Evolutionary conservation across 2,113 vertebrate genomes (phyloP).

Genomic region (Dipodomys spectabilis): DNA sequence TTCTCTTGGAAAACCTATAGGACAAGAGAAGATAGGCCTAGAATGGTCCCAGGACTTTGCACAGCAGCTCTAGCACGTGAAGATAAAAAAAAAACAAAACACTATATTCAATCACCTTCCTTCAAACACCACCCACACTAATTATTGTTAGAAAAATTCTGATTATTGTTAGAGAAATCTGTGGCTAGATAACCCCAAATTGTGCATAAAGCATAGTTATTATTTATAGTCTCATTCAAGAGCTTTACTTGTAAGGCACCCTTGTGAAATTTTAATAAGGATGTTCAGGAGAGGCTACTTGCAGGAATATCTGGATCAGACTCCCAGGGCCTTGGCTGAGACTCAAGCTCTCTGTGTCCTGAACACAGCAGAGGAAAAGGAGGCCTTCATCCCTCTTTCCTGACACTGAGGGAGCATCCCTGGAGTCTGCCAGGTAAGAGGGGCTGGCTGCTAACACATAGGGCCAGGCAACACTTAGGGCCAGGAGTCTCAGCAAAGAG

Average conservation of each 20-base stretch:
- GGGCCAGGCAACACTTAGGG: background rate
- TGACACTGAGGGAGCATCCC: background rate
- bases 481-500: background rate
- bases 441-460: background rate
- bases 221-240: background rate
- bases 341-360: background rate
- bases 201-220: background rate
- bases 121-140: background rate
- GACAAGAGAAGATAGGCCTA: background rate
- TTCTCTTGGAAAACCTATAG: background rate
- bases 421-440: background rate
- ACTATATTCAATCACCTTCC: background rate
- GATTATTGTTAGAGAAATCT: background rate
- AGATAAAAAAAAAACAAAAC: background rate
- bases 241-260: background rate
- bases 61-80: background rate
- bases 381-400: background rate
- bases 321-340: background rate
- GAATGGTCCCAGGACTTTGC: background rate
- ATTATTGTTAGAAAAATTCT: background rate
- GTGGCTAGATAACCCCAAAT: background rate
- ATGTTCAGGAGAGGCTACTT: background rate
- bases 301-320: background rate
- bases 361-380: background rate
- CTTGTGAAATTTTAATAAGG: conserved; percentile 43